phyloP scores from a whole-genome alignment of 1,140 invertebrate species.

The Drosophila bocqueti region DNA sequence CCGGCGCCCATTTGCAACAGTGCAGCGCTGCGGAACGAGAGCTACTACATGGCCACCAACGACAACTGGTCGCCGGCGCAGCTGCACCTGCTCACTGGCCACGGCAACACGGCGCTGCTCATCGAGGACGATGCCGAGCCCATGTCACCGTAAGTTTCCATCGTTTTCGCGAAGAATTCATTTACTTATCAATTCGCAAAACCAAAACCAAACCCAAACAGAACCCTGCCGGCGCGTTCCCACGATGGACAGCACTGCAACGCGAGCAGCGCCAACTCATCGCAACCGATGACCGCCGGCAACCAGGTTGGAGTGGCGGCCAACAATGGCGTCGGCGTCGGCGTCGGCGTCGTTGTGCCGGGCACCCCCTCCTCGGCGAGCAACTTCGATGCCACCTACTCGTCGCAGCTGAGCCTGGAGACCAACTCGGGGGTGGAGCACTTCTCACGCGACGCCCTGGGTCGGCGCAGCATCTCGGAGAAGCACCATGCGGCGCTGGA shows the following conservation, averaged over 20 bases:
- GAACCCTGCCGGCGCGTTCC: constrained; percentile 72
- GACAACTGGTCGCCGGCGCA: constrained; percentile 84
- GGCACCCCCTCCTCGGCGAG: constrained; percentile 26
- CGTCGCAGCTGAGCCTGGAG: constrained; percentile 91
- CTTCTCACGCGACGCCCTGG: constrained; percentile 95
- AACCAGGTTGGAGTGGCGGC: constrained; percentile 11
- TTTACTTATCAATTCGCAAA: background rate
- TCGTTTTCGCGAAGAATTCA: background rate
- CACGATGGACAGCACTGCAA: constrained; percentile 77
- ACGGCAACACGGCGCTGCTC: constrained; percentile 86
- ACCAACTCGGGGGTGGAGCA: constrained; percentile 88
- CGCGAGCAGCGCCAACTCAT: constrained; percentile 67
- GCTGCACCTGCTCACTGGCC: constrained; percentile 67
- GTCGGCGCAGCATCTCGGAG: constrained; percentile 98
- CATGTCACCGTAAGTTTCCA: constrained; percentile 74
- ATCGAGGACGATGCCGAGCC: constrained; percentile 89
- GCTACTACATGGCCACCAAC: constrained; percentile 92
- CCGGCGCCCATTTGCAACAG: constrained; percentile 62
- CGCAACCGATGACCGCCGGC: constrained; percentile 29
- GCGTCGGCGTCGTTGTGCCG: constrained; percentile 37
- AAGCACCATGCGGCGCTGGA: constrained; percentile 97
- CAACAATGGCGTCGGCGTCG: constrained; percentile 38
- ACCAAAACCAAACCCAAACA: background rate
- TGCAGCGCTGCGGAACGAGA: constrained; percentile 90
- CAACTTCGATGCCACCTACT: constrained; percentile 89